Base-by-base conservation (phyloP, 2,888 invertebrate genomes). In the Calameuta idolon region DNA sequence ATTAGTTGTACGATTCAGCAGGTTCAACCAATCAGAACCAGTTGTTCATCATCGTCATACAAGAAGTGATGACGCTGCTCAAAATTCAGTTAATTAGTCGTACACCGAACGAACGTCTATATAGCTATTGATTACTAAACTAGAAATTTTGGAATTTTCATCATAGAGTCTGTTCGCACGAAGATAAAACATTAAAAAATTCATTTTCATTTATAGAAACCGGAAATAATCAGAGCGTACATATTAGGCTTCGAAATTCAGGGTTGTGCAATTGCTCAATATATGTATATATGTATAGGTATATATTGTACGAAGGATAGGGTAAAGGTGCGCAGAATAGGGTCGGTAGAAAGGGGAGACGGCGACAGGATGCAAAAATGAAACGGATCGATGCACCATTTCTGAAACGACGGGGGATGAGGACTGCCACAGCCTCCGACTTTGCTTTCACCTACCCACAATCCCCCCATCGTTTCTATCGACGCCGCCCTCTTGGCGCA, bases 351-450 rank as follows among this genome's bases (percentile, higher is more conserved):
- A 55, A 23, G 23, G 23, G 55, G 55, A 55, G 23, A 55, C 55
- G 55, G 55, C 23, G 55, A 55, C 23, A 80, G 78, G 79, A 82
- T 80, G 82, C 79, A 81, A 80, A 85, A 85, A 84, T 82, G 85
- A 85, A 86, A 82, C 83, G 85, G 82, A 85, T 86, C 85, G 85
- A 87, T 87, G 83, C 82, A 71, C 71, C 71, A 34, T 71, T 71
- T 71, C 30, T 30, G 71, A 71, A 71, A 71, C 71, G 71, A 71
- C 71, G 12, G 11, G 31, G 12, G 71, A 31, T 31, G 71, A 71
- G 71, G 11, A 34, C 30, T 33, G 71, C 71, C 76, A 79, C 79
- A 79, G 79, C 82, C 34, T 73, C 37, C 35, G 34, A 37, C 37
- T 55, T 23, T 55, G 40, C 40, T 9, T 55, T 9, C 40, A 55